Percentiles rank a stretch among this genome's conserved stretches.
Conservation (phyloP, 2,113 vertebrate species). For the Gadus macrocephalus region DNA sequence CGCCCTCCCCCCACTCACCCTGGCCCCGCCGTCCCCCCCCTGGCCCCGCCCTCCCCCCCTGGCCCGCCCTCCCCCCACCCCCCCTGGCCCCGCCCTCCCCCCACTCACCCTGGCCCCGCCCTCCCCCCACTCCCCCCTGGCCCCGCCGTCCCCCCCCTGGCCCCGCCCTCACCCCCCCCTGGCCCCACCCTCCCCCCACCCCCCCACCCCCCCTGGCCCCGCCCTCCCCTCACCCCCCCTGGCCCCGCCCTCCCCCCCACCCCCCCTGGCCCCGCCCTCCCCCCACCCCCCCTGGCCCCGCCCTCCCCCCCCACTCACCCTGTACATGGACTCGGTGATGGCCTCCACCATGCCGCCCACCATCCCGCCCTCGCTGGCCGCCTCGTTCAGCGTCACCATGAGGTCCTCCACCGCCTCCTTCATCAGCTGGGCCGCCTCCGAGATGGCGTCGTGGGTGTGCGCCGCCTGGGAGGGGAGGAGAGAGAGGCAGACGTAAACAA, state of each 20-base stretch:
- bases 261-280: too few species aligned
- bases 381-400: slow-evolving; percentile 96
- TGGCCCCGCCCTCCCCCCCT: too few species aligned
- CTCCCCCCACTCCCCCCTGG: slow-evolving; percentile 69
- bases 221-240: too few species aligned
- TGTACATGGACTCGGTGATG: slow-evolving; percentile 91
- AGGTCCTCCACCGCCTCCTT: slow-evolving; percentile 97
- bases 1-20: slow-evolving; percentile 70
- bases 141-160: neutral
- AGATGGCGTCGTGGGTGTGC: slow-evolving; percentile 95
- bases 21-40: slow-evolving; percentile 18
- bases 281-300: neutral
- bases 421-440: slow-evolving; percentile 93
- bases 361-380: slow-evolving; percentile 94
- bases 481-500: too few species aligned
- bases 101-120: neutral
- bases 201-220: slow-evolving; percentile 72
- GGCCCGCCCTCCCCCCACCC: neutral
- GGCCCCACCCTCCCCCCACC: neutral
- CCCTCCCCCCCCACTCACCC: slow-evolving; percentile 70
- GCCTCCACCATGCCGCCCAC: slow-evolving; percentile 97
- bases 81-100: too few species aligned
- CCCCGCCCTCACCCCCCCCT: neutral
- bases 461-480: slow-evolving; percentile 71
- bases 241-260: neutral